Percentiles rank a stretch among this genome's conserved stretches.
These are phyloP conservation scores for Chascanopsetta lugubris DNA, from an alignment of 2,113 vertebrate genomes.

Conservation along the genomic window DNA sequence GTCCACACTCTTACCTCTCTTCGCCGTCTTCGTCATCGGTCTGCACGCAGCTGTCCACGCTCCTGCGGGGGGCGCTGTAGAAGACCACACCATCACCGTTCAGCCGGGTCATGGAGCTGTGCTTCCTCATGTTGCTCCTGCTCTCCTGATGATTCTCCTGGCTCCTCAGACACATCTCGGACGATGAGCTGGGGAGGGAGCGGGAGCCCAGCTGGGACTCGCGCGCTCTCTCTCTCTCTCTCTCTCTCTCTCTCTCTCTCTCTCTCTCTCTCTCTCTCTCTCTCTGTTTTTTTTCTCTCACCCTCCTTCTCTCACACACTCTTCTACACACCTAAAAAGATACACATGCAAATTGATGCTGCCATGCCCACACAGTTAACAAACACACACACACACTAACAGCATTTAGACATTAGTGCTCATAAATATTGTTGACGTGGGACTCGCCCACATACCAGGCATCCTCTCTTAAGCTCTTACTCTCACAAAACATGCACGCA, in stretches of 20 bases:
- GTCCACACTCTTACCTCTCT: conserved; percentile 83
- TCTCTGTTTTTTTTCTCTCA: too few relatives aligned
- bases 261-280: too few relatives aligned
- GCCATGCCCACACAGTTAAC: neutral
- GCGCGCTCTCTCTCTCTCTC: too few relatives aligned
- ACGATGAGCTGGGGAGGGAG: conserved; percentile 90
- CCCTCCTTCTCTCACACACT: neutral
- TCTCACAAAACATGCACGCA: neutral
- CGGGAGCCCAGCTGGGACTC: conserved; percentile 81
- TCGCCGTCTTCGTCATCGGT: conserved; percentile 95
- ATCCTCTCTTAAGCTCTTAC: neutral
- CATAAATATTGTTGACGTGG: conserved; percentile 34
- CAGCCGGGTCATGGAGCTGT: conserved; percentile 94
- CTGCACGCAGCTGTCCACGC: conserved; percentile 93
- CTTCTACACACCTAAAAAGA: neutral
- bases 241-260: too few relatives aligned
- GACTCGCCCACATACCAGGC: conserved; percentile 17
- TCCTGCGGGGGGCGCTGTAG: conserved; percentile 84
- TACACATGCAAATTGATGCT: conserved; percentile 9
- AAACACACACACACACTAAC: conserved; percentile 15
- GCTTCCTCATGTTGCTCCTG: conserved; percentile 88
- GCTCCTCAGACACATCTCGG: conserved; percentile 91
- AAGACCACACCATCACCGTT: conserved; percentile 82
- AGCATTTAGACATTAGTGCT: conserved; percentile 1
- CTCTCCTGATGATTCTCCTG: conserved; percentile 85